phyloP scores from a whole-genome alignment of 2,113 vertebrate genomes.

The Leucosticte australis region DNA sequence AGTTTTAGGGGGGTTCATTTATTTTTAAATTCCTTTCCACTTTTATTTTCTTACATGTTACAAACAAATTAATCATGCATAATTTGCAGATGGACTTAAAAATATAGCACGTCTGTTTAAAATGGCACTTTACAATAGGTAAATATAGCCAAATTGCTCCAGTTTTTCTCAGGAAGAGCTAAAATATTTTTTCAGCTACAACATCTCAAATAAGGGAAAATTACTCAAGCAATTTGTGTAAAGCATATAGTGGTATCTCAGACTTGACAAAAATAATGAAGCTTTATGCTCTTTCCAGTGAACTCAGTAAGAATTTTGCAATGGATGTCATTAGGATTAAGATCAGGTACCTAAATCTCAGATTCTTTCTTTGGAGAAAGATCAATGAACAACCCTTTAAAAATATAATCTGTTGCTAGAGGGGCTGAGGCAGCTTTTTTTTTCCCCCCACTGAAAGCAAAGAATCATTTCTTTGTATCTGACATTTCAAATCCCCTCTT shows the following conservation, averaged over 20 bases:
- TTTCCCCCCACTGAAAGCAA: background rate
- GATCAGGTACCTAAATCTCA: conserved; percentile 18
- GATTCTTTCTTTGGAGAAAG: background rate
- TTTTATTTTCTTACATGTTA: background rate
- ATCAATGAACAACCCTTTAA: conserved; percentile 42
- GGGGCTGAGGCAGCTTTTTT: background rate
- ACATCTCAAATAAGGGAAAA: background rate
- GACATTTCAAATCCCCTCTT: conserved; percentile 50
- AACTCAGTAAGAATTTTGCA: conserved; percentile 4
- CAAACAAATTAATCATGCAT: background rate
- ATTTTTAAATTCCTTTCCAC: background rate
- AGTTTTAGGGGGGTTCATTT: background rate
- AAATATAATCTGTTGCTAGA: conserved; percentile 46
- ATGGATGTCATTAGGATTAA: conserved; percentile 30
- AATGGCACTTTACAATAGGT: background rate
- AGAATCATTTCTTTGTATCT: conserved; percentile 45
- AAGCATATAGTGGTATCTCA: background rate
- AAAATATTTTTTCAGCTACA: conserved; percentile 14
- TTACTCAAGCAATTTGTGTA: background rate
- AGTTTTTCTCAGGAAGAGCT: background rate
- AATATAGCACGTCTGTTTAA: background rate
- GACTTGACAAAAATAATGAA: background rate
- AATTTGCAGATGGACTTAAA: conserved; percentile 16
- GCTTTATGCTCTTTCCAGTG: background rate
- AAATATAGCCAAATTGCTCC: background rate